phyloP scores from a whole-genome alignment of 2,888 invertebrate species.

The Subacronicta megacephala region DNA sequence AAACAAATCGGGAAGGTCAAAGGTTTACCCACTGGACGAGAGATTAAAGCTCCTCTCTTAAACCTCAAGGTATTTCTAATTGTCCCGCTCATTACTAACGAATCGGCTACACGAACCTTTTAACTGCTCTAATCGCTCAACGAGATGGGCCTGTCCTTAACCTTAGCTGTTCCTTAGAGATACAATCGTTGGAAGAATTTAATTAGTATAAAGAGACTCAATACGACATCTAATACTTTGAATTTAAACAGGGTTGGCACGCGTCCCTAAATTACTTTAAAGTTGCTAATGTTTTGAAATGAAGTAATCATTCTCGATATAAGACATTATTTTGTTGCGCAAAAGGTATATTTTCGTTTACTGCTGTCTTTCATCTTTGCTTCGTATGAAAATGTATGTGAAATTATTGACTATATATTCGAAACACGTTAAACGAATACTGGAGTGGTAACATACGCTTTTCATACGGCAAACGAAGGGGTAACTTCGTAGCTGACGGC shows the following conservation, averaged over 20 bases:
- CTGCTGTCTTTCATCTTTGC: background rate
- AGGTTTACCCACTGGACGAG: constrained; percentile 26
- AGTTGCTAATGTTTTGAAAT: constrained; percentile 8
- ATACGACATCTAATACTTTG: constrained; percentile 29
- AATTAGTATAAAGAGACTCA: constrained; percentile 43
- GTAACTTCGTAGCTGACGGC: too few species aligned
- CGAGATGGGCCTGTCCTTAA: constrained; percentile 44
- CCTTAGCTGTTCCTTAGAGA: constrained; percentile 34
- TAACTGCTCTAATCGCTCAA: constrained; percentile 42
- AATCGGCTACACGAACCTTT: constrained; percentile 25
- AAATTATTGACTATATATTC: too few species aligned
- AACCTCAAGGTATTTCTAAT: constrained; percentile 34
- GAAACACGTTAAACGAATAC: too few species aligned
- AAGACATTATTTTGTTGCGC: background rate
- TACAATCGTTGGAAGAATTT: constrained; percentile 39
- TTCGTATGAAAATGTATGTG: too few species aligned
- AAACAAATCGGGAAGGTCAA: constrained; percentile 25
- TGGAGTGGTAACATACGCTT: too few species aligned
- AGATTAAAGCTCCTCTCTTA: constrained; percentile 19
- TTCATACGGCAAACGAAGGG: too few species aligned
- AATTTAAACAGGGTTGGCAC: constrained; percentile 36
- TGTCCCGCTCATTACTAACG: constrained; percentile 26
- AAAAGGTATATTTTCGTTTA: constrained; percentile 7
- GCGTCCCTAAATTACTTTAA: constrained; percentile 24
- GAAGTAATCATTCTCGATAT: constrained; percentile 1